Evolutionary conservation across 2,888 invertebrate genomes (phyloP).

Genomic region (Agapetus fuscipes): DNA sequence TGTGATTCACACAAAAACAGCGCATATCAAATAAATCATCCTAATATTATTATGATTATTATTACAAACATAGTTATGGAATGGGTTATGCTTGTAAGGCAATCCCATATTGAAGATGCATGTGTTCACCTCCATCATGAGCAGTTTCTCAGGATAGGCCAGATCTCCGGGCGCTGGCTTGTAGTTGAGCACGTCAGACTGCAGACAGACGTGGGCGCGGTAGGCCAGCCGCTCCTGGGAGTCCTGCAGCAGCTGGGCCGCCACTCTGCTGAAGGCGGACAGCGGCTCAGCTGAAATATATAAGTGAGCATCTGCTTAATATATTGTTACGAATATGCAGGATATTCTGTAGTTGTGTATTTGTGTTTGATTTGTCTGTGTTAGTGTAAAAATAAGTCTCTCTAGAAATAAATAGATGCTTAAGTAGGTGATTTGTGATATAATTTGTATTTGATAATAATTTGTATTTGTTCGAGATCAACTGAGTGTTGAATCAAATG

Average conservation of each 20-base stretch:
- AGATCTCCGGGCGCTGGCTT: constrained; percentile 90
- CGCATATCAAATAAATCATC: no score
- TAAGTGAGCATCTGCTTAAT: constrained; percentile 1
- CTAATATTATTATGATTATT: no score
- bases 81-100: neutral
- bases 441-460: no score
- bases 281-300: constrained; percentile 50
- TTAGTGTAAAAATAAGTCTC: no score
- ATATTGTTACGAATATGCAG: no score
- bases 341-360: no score
- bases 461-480: no score
- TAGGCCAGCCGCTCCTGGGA: constrained; percentile 95
- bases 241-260: constrained; percentile 81
- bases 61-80: neutral
- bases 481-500: no score
- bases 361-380: no score
- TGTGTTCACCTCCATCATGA: constrained; percentile 99
- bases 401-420: no score
- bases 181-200: constrained; percentile 81
- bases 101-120: neutral
- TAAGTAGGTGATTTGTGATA: no score
- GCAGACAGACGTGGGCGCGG: constrained; percentile 87
- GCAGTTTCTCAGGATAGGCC: constrained; percentile 94
- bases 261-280: constrained; percentile 65
- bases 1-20: no score